phyloP scores from a whole-genome alignment of 2,797 vertebrate genomes.

The Odontamblyopus lacepedii region DNA sequence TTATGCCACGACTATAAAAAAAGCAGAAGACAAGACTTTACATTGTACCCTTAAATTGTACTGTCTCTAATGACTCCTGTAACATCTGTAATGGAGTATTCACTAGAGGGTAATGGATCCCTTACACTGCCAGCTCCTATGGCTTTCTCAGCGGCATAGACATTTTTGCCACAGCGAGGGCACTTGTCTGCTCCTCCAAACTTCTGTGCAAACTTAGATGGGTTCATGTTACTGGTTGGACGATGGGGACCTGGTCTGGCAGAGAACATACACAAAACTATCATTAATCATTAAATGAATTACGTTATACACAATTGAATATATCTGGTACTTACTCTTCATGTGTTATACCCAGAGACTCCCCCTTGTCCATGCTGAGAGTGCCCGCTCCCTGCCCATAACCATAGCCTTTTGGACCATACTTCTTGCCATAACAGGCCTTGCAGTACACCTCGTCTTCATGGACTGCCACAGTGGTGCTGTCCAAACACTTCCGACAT shows the following conservation, averaged over 20 bases:
- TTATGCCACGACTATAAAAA: constrained; percentile 90
- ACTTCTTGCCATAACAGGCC: constrained; percentile 94
- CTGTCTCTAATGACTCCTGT: neutral
- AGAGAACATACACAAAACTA: neutral
- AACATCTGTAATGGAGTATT: neutral
- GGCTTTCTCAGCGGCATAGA: constrained; percentile 93
- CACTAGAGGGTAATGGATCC: neutral
- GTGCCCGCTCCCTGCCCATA: constrained; percentile 91
- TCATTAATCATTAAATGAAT: neutral
- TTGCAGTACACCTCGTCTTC: constrained; percentile 94
- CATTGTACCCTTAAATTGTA: neutral
- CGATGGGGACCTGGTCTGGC: constrained; percentile 77
- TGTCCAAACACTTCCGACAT: constrained; percentile 93
- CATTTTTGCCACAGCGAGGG: constrained; percentile 86
- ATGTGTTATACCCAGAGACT: constrained; percentile 85
- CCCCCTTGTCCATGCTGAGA: constrained; percentile 90
- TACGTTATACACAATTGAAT: neutral
- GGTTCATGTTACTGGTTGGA: constrained; percentile 85
- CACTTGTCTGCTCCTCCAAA: constrained; percentile 87
- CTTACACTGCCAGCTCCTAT: constrained; percentile 92
- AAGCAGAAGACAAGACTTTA: neutral
- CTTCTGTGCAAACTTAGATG: constrained; percentile 86
- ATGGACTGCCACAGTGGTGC: constrained; percentile 92
- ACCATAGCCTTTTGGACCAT: constrained; percentile 95
- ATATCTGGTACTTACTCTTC: constrained; percentile 80